Evolutionary conservation across 1,140 invertebrate species (phyloP), one percentile per base, ranked within the genome.

Genomic region (Xylocopa sonorina): DNA sequence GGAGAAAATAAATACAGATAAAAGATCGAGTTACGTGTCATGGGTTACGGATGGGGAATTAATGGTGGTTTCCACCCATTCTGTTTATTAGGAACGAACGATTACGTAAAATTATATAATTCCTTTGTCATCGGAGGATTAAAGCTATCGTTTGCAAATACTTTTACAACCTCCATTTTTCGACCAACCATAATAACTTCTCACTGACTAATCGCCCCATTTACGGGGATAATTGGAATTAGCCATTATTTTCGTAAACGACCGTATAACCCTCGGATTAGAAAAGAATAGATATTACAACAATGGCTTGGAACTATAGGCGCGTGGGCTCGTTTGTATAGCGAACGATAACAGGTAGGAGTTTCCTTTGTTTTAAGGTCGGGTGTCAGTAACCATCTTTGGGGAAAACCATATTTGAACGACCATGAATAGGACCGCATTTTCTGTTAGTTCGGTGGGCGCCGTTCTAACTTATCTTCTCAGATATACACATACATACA

Each of bases 41-140:
- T n/a, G n/a, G n/a, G n/a, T n/a, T n/a, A n/a, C n/a, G n/a, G n/a
- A n/a, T n/a, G n/a, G n/a, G n/a, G n/a, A n/a, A n/a, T n/a, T n/a
- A n/a, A n/a, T n/a, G n/a, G n/a, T n/a, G n/a, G n/a, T n/a, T n/a
- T n/a, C n/a, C n/a, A n/a, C n/a, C n/a, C 46, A 9, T 24, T 41
- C 14, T 41, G 51, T 34, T 46, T 29, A 32, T 29, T 67, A 34
- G 21, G 38, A n/a, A 48, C 12, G n/a, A 58, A 60, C 14, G 32
- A 32, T 77, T 76, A 68, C 27, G 41, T 77, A 68, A 77, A 77
- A 77, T 77, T 77, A 69, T 41, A 69, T 78, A 69, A 78, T 60
- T 78, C 32, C 2, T 41, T 48, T 41, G 18, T 41, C n/a, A 55
- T 46, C n/a, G 14, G 24, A n/a, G 14, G 18, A 51, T 60, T 60